A percentile compares a stretch with the other conserved stretches of the same genome.
Evolutionary conservation across 2,113 vertebrate species (phyloP).

Genomic region (Laticauda colubrina): DNA sequence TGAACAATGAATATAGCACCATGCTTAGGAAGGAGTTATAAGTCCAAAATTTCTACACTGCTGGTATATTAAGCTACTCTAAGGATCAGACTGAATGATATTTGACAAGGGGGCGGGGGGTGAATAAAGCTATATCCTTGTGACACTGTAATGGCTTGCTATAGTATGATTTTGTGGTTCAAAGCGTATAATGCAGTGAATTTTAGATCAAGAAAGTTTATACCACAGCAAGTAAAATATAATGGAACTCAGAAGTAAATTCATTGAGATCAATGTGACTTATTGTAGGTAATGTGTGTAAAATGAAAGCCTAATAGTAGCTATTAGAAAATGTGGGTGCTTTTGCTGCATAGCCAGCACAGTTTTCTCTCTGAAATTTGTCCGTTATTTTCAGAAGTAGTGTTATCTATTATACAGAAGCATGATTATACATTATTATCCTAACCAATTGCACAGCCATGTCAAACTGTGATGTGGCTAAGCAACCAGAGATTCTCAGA

Average conservation of each 20-base stretch:
- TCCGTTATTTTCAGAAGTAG: conserved; percentile 32
- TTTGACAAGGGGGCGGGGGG: neutral
- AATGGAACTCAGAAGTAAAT: neutral
- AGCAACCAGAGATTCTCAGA: neutral
- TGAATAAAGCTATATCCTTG: neutral
- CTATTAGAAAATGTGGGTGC: neutral
- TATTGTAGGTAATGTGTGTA: neutral
- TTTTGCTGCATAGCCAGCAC: neutral
- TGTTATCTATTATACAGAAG: conserved; percentile 14
- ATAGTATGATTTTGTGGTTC: neutral
- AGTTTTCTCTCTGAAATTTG: neutral
- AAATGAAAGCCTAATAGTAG: neutral
- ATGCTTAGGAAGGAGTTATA: neutral
- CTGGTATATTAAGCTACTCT: neutral
- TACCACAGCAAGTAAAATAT: neutral
- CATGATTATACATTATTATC: conserved; percentile 35
- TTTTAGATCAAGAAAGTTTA: neutral
- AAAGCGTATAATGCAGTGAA: neutral
- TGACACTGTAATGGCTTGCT: neutral
- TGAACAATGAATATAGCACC: neutral
- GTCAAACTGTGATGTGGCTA: neutral
- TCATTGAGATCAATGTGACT: neutral
- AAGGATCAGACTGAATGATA: neutral
- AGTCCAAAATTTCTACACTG: neutral
- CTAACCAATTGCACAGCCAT: neutral